Conservation (phyloP, 2,888 invertebrate species). For the Pyrrhosoma nymphula region DNA sequence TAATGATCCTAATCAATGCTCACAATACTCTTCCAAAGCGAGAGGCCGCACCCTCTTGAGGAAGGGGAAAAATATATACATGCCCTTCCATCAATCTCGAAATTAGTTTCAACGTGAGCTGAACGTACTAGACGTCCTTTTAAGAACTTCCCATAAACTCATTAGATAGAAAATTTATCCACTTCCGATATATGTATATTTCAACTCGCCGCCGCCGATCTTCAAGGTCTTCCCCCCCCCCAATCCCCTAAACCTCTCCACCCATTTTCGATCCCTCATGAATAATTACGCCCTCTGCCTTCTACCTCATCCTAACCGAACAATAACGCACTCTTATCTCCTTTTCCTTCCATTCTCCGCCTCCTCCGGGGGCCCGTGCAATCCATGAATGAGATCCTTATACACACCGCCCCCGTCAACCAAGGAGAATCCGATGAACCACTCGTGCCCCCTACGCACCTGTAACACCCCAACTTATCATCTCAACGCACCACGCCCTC, state of each 20-base stretch:
- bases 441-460: constrained; percentile 44
- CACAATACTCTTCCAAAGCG: constrained; percentile 16
- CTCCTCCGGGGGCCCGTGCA: background rate
- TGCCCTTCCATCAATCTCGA: constrained; percentile 47
- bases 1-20: constrained; percentile 59
- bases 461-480: constrained; percentile 66
- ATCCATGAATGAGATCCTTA: constrained; percentile 65
- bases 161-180: background rate
- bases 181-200: constrained; percentile 21
- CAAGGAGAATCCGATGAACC: constrained; percentile 34
- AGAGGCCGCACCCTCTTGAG: background rate
- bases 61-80: background rate
- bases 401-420: constrained; percentile 40
- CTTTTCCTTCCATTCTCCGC: constrained; percentile 12
- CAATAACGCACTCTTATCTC: constrained; percentile 29
- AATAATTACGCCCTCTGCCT: constrained; percentile 35
- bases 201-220: constrained; percentile 31
- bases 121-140: background rate
- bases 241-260: background rate
- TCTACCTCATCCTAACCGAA: constrained; percentile 15
- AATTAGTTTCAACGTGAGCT: constrained; percentile 16
- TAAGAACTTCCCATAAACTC: background rate
- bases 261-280: constrained; percentile 38
- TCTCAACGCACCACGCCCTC: constrained; percentile 54
- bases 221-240: background rate